Base-by-base conservation (phyloP, 2,888 invertebrate genomes). In the Dasypolia templi region DNA sequence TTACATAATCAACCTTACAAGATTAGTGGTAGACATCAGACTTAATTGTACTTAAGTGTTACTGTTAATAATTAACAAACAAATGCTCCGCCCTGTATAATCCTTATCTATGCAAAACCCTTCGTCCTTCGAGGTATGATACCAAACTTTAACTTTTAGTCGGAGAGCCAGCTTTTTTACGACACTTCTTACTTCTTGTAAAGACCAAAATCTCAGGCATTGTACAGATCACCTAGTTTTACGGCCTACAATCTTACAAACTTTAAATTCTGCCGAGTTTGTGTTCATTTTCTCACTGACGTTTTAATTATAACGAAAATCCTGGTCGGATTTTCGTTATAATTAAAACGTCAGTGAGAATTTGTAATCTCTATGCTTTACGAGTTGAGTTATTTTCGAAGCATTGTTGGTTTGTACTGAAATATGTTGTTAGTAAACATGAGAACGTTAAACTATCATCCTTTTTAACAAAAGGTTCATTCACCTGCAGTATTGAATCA, bases 301-400 rank as follows among this genome's bases (percentile, higher is more conserved):
- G 29, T 72, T 73, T 81, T 74, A 71, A 75, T 82, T 75, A 71
- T 61, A 77, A 63, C 67, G 14, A 53, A 79, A 65, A 56, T 49
- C 9, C 56, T n/a, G n/a, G n/a, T n/a, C n/a, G n/a, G n/a, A n/a
- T n/a, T n/a, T n/a, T n/a, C n/a, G n/a, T n/a, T n/a, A n/a, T n/a
- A n/a, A n/a, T n/a, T n/a, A n/a, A n/a, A n/a, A n/a, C n/a, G n/a
- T n/a, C n/a, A n/a, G n/a, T n/a, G 14, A 26, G 49, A 4, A 53
- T 64, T 53, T 35, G n/a, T 72, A 81, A 64, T 76, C 62, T 70
- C 65, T 32, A 12, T 80, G 32, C n/a, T 80, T 79, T 80, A 80
- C 44, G 76, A 79, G 26, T 67, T 5, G 26, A 64, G 79, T 78
- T 78, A 73, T 77, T 73, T 68, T 58, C 22, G 53, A 58, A 73